Base-by-base conservation (phyloP, 1,140 invertebrate genomes). In the Aphelinus certus region DNA sequence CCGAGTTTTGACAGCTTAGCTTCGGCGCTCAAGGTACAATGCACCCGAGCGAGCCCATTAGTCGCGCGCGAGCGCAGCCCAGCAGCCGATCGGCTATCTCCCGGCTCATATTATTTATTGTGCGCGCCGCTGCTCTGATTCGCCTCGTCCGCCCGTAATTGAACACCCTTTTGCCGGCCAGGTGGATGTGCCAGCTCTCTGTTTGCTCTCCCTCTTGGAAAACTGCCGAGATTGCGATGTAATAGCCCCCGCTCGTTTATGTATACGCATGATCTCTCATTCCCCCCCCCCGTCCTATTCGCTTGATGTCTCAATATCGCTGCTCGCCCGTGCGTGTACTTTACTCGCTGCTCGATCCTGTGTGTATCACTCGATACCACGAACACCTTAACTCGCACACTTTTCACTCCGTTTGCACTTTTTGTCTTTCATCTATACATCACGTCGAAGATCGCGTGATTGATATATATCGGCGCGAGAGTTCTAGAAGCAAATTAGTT, bases 91-190 rank as follows among this genome's bases (percentile, higher is more conserved):
- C 57, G 55, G 49, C 46, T 65, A 57, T 65, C 65, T 26, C 49
- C 3, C 51, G 9, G n/a, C 26, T 26, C 26, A 26, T 48, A 63
- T n/a, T 9, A 63, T 61, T 26, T 61, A 45, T 61, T 47, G 62
- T 45, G 10, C 42, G 42, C 60, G 53, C 9, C 10, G 60, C 60
- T 9, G 56, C 26, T 9, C 56, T 6, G 7, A n/a, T 6, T n/a
- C 26, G 26, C 26, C 26, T 26, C 10, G 4, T 46, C 60, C 47
- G 55, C 57, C 51, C 56, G 67, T 73, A 61, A 73, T 60, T 58
- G 49, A 55, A 62, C 47, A 73, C 63, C 72, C 72, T 74, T 66
- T 68, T n/a, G 46, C n/a, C 57, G 53, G 5, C 42, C 60, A 53
- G 51, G 49, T 71, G 60, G 0, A 63, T 9, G 26, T n/a, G 3